Evolutionary conservation across 2,888 invertebrate genomes (phyloP), one percentile per base, ranked within the genome.

Genomic region (Acrocyrtus sp.): DNA sequence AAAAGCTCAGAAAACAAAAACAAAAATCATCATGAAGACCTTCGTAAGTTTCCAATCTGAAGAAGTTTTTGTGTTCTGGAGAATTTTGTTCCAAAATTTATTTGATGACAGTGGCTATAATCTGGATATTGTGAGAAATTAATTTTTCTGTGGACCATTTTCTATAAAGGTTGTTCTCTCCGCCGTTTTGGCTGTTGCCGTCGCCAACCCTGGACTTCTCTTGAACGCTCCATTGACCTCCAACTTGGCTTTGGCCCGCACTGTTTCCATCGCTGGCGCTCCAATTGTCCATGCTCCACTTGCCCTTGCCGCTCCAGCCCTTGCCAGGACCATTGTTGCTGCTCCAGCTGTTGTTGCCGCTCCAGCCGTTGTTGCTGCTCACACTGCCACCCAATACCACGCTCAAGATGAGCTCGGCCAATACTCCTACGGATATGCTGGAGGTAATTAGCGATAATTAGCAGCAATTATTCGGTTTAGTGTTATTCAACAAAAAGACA

Each of bases 321-420:
- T 80, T 57, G 76, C 79, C 51, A 67, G 70, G 61, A 54, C 77
- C 56, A 63, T 80, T 62, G 79, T 79, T 51, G 65, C 60, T 57
- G 78, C 78, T 54, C 50, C 34, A 21, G 76, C 74, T 58, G 70
- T 57, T 27, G 53, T 68, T 39, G 15, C 51, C 15, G 39, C 48
- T 39, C 1, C 75, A 78, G 34, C 50, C 39, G 56, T 56, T 39
- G 22, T 48, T 56, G 78, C 74, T n/a, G 66, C 76, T 34, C 69
- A 74, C 51, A n/a, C n/a, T n/a, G 72, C 80, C 50, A 72, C 66
- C 74, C 82, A 82, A 78, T 89, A 87, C 81, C 12, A 26, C 34
- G 21, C 34, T 6, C 41, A 24, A 34, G 34, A 34, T 34, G 34
- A 34, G 34, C 34, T 34, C 12, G 34, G 34, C 34, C 34, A 34